Evolutionary conservation across 2,113 vertebrate species (phyloP).

Genomic region (Amphilophus citrinellus): DNA sequence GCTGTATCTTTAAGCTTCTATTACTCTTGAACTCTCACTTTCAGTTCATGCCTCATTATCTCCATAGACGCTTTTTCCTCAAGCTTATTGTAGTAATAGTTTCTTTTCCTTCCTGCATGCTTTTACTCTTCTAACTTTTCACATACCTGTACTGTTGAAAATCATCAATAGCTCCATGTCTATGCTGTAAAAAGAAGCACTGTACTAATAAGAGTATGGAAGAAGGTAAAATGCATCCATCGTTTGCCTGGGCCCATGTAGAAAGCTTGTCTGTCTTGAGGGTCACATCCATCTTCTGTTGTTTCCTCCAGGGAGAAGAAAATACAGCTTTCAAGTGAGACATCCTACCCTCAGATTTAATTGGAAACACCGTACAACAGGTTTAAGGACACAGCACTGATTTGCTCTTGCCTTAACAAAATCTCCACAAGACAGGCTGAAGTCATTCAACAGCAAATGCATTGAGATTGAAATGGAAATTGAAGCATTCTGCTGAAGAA

Average conservation of each 20-base stretch:
- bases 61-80: not conserved
- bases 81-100: not conserved
- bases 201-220: not conserved
- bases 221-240: not conserved
- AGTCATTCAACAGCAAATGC: not conserved
- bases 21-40: not conserved
- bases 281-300: slow-evolving; percentile 29
- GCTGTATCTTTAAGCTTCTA: not conserved
- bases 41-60: not conserved
- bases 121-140: not conserved
- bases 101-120: not conserved
- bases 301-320: not conserved
- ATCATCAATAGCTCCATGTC: not conserved
- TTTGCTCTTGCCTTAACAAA: not conserved
- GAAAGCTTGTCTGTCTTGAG: slow-evolving; percentile 24
- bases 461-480: slow-evolving; percentile 22
- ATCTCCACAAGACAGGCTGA: not conserved
- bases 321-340: slow-evolving; percentile 25
- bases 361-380: slow-evolving; percentile 16
- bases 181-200: not conserved
- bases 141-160: not conserved
- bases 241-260: not conserved
- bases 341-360: not conserved
- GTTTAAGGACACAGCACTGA: not conserved
- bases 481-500: not conserved